phyloP scores from a whole-genome alignment of 2,797 vertebrate species.

The Phylloscopus collybita region DNA sequence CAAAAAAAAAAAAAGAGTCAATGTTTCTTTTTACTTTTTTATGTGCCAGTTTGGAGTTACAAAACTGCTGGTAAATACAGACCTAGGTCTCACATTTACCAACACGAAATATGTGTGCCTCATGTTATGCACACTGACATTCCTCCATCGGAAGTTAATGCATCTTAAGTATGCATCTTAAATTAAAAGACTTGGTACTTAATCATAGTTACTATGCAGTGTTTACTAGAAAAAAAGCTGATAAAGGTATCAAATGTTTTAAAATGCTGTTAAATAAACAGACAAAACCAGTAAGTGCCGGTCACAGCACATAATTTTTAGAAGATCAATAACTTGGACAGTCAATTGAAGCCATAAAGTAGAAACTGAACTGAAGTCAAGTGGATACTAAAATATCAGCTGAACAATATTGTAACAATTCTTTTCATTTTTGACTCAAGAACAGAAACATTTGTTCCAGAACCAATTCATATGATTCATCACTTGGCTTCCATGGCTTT shows the following conservation, averaged over 20 bases:
- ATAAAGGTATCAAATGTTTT: not conserved
- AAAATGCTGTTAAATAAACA: not conserved
- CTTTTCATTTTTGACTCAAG: not conserved
- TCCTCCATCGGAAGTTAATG: not conserved
- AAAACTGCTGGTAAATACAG: not conserved
- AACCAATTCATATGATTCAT: not conserved
- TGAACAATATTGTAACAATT: not conserved
- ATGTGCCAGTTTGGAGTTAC: not conserved
- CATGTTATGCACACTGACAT: not conserved
- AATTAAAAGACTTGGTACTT: not conserved
- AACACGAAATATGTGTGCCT: not conserved
- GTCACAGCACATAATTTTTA: not conserved
- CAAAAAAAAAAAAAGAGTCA: not conserved
- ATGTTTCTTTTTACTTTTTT: not conserved
- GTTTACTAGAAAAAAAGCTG: not conserved
- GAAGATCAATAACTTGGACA: not conserved
- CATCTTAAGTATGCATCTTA: not conserved
- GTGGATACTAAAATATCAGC: not conserved
- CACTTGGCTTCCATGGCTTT: not conserved
- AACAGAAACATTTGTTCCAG: not conserved
- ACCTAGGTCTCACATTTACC: not conserved
- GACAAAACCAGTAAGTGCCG: fast-evolving
- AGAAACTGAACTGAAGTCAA: not conserved
- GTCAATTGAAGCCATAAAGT: not conserved
- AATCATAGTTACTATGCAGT: not conserved